Percentiles rank a stretch among this genome's conserved stretches.
Conservation (phyloP, 2,888 invertebrate species). For the Julus scandinavius region DNA sequence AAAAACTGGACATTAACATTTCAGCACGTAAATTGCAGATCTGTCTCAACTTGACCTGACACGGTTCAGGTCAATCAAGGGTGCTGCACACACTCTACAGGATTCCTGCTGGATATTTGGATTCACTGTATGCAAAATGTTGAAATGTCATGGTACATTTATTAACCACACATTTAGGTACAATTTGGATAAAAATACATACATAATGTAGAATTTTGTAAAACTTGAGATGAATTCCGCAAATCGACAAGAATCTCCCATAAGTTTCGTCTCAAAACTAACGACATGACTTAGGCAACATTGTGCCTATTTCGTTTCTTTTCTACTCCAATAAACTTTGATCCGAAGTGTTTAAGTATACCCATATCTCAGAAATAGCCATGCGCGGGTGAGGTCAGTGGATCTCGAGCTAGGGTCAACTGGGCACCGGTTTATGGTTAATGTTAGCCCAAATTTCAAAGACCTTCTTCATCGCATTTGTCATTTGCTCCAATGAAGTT, state of each 20-base stretch:
- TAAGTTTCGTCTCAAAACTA: background rate
- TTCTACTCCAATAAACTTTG: background rate
- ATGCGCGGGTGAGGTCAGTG: background rate
- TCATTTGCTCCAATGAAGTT: background rate
- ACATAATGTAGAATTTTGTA: background rate
- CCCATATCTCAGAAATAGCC: background rate
- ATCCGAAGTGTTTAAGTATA: background rate
- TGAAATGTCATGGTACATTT: no score
- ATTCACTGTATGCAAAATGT: no score
- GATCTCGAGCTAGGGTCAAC: background rate
- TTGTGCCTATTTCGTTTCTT: background rate
- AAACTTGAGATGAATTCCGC: background rate
- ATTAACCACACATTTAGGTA: no score
- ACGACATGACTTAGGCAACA: background rate
- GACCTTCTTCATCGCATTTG: background rate
- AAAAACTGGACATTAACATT: background rate
- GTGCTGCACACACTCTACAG: background rate
- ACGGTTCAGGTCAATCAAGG: background rate
- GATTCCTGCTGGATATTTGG: background rate
- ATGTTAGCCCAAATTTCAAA: background rate
- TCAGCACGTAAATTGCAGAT: background rate
- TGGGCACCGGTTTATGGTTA: conserved; percentile 20
- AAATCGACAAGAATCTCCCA: background rate
- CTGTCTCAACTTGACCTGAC: background rate
- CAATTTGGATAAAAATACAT: background rate